Evolutionary conservation across 2,797 vertebrate species (phyloP).

Genomic region (Leucoraja ocellata): DNA sequence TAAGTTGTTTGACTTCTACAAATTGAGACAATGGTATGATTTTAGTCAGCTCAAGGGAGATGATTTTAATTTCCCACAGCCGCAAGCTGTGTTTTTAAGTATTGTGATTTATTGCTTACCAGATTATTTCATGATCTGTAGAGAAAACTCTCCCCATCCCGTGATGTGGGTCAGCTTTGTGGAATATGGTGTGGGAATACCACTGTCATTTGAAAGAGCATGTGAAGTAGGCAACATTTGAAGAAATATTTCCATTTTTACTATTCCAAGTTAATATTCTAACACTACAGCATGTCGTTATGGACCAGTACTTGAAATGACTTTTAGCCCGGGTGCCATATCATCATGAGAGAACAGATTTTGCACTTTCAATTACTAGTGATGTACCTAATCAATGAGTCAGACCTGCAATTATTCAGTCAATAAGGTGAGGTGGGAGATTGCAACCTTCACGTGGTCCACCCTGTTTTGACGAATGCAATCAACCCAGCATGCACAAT

Average conservation of each 20-base stretch:
- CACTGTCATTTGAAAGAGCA: neutral
- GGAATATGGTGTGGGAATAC: neutral
- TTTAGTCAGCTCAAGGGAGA: constrained; percentile 15
- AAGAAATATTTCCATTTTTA: neutral
- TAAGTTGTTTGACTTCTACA: constrained; percentile 9
- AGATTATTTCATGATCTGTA: neutral
- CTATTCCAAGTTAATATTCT: neutral
- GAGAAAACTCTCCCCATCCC: neutral
- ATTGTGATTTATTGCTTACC: neutral
- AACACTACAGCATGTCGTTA: neutral
- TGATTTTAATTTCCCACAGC: constrained; percentile 13
- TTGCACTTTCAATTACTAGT: neutral
- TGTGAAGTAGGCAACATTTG: neutral
- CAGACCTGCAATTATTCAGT: neutral
- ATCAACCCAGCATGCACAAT: too few species aligned
- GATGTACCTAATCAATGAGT: too few species aligned
- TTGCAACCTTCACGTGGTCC: too few species aligned
- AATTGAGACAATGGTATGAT: constrained; percentile 20
- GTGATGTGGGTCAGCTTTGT: neutral
- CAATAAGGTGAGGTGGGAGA: neutral
- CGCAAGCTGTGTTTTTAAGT: neutral
- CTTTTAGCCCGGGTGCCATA: neutral
- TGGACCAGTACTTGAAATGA: neutral
- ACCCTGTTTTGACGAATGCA: too few species aligned
- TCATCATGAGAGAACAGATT: neutral